Evolutionary conservation across 2,113 vertebrate species (phyloP), one percentile per base, ranked within the genome.

Genomic region (Rhea americana): DNA sequence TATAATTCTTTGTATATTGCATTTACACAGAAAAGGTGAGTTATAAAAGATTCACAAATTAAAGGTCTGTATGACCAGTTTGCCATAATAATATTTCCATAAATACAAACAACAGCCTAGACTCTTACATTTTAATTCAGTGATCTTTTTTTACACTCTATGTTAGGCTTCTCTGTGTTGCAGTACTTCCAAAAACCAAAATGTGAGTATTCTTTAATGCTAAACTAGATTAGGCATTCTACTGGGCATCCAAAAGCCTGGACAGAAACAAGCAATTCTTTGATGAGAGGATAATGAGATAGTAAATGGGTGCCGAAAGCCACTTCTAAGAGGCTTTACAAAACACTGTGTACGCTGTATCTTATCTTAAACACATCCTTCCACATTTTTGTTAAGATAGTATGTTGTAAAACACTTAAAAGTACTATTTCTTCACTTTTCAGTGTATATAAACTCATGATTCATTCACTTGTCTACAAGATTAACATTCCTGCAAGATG

Each of bases 21-120:
- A 47, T 67, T 71, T 81, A 77, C 41, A 77, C 19, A 35, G n/a
- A 41, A 1, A 81, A 16, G 62, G 28, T 51, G 55, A 87, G 68
- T 76, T 37, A 61, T 21, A 89, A 82, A 20, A 4, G 4, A 45
- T 43, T 85, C 62, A 25, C 37, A 66, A 79, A 73, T 53, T 43
- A 73, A 48, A 0, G 0, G 4, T 45, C 56, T 63, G 4, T 35
- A 75, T 39, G 32, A 21, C 17, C 58, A 66, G 18, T n/a, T 66
- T 53, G n/a, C 74, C 51, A 79, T 50, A 82, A 58, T 28, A 86
- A 61, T 17, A 21, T 4, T 43, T 84, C 72, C 5, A 47, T 24
- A 88, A 83, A 86, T 43, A 28, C 16, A 70, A 63, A 63, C 16
- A 85, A 5, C 32, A 65, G 78, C 21, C 59, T 61, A 5, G n/a